Percentiles rank a stretch among this genome's conserved stretches.
These are phyloP conservation scores for Candoia aspera DNA, from an alignment of 2,113 vertebrate species.

Conservation along the genomic window DNA sequence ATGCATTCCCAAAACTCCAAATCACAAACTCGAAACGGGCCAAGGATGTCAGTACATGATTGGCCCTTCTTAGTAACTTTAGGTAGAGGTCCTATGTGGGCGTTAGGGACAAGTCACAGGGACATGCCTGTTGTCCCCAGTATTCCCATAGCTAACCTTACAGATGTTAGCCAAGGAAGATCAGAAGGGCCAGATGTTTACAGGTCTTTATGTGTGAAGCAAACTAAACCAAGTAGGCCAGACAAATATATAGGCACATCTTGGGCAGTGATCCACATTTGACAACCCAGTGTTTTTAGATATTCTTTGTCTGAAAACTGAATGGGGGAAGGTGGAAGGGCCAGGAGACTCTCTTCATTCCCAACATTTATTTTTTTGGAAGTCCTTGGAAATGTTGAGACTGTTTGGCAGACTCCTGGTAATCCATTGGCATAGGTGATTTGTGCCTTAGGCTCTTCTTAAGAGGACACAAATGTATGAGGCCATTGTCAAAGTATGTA, in stretches of 20 bases:
- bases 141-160: not conserved
- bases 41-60: not conserved
- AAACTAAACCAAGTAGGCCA: not conserved
- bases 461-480: not conserved
- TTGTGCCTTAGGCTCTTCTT: not conserved
- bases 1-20: not conserved
- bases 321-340: not conserved
- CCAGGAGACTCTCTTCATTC: not conserved
- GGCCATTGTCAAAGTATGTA: not conserved
- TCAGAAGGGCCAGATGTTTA: not conserved
- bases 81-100: not conserved
- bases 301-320: not conserved
- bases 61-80: not conserved
- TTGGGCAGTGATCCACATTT: not conserved
- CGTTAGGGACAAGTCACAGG: not conserved
- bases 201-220: not conserved
- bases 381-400: no score
- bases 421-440: no score
- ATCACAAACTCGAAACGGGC: not conserved
- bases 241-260: not conserved
- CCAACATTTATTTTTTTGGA: not conserved
- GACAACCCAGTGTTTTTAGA: not conserved
- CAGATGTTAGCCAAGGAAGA: not conserved
- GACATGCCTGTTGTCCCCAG: not conserved
- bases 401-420: not conserved